Conservation (phyloP, 1,140 invertebrate species). For the Heterodera carotae region DNA sequence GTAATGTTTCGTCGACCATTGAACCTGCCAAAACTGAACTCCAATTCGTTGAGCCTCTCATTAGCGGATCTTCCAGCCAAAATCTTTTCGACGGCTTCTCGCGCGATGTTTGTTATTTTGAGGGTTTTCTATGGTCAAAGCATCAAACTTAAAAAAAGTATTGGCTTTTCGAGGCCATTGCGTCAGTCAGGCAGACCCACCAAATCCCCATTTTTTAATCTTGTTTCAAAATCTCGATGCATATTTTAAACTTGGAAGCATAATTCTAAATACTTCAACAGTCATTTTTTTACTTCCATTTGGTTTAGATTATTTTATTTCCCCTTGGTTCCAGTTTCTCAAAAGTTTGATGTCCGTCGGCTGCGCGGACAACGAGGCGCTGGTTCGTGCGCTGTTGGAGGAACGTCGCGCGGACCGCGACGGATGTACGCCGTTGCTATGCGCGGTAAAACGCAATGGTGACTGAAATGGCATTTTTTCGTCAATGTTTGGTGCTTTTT, state of each 20-base stretch:
- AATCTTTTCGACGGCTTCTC: constrained; percentile 1
- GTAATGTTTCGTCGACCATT: neutral
- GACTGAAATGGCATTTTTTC: neutral
- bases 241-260: no score
- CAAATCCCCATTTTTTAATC: no score
- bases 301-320: neutral
- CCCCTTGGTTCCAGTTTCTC: neutral
- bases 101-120: neutral
- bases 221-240: no score
- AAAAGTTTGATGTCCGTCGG: neutral
- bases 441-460: constrained; percentile 14
- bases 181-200: no score
- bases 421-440: constrained; percentile 25
- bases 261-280: neutral
- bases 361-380: neutral
- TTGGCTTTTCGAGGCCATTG: no score
- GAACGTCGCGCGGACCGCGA: neutral
- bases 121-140: no score
- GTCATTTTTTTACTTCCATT: neutral
- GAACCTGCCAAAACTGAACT: neutral
- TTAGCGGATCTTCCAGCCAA: neutral
- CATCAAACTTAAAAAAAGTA: no score
- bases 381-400: neutral
- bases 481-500: neutral
- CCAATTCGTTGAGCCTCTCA: neutral